These are phyloP conservation scores for Mionectes olivaceus DNA, from an alignment of 2,797 vertebrate species.

Conservation along the genomic window DNA sequence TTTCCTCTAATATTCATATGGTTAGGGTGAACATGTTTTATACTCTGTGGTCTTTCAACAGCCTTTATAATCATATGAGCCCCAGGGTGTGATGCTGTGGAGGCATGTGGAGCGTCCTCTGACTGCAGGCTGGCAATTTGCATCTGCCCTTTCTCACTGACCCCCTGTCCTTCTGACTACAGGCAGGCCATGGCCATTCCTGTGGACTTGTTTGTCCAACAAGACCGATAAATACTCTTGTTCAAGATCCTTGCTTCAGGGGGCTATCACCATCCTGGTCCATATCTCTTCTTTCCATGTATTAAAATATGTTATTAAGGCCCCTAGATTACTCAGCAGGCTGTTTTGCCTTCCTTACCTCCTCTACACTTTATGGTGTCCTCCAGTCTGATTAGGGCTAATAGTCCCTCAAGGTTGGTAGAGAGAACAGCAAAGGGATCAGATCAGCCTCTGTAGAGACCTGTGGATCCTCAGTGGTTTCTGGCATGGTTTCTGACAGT, in stretches of 20 bases:
- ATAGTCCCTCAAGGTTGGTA: background rate
- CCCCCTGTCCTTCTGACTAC: background rate
- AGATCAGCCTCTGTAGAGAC: background rate
- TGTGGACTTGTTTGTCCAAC: background rate
- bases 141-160: background rate
- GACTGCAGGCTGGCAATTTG: background rate
- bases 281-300: background rate
- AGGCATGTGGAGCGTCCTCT: background rate
- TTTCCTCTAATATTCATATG: background rate
- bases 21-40: background rate
- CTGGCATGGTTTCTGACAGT: background rate
- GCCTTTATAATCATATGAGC: background rate
- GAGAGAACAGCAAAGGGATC: background rate
- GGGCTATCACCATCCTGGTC: background rate
- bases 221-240: background rate
- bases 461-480: accelerated
- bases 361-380: background rate
- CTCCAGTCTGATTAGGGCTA: background rate
- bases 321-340: background rate
- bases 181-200: background rate
- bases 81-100: accelerated
- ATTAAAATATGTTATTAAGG: background rate
- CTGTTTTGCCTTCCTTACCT: background rate
- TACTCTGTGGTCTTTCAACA: background rate
- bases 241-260: background rate